Percentiles rank a stretch among this genome's conserved stretches.
These are phyloP conservation scores for Frieseomelitta varia DNA, from an alignment of 1,140 invertebrate species.

Conservation along the genomic window DNA sequence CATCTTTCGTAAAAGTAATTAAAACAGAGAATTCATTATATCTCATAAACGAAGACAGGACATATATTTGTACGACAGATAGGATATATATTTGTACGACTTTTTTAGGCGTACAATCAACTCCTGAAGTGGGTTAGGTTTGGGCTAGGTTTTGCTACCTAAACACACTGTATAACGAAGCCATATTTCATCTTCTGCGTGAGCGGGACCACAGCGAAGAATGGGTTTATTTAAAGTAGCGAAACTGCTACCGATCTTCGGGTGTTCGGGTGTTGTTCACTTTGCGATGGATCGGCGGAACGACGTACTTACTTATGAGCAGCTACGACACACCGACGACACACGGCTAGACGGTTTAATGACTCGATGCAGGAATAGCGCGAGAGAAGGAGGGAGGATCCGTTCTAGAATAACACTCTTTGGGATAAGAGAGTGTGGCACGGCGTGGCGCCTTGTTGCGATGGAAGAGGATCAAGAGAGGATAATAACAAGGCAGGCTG, in stretches of 20 bases:
- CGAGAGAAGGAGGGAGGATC: constrained; percentile 26
- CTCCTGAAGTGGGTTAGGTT: no score
- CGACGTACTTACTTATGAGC: neutral
- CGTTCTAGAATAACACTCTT: constrained; percentile 60
- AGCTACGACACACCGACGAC: constrained; percentile 42
- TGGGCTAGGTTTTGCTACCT: no score
- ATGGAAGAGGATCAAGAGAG: neutral
- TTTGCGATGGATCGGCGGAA: neutral
- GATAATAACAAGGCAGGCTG: constrained; percentile 6
- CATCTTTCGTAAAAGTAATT: no score
- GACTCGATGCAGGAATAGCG: constrained; percentile 62
- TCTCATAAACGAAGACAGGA: no score
- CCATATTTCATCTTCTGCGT: neutral
- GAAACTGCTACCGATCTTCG: neutral
- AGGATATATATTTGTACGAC: no score
- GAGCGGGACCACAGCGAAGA: neutral
- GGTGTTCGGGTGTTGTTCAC: neutral
- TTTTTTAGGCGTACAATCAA: no score
- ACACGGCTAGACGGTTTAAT: constrained; percentile 63
- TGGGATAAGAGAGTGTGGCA: neutral
- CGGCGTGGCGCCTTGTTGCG: neutral
- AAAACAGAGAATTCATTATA: no score
- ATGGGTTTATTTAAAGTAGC: constrained; percentile 27
- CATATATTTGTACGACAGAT: no score
- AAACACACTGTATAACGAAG: no score